Evolutionary conservation across 2,113 vertebrate genomes (phyloP).

Genomic region (Syngnathoides biaculeatus): DNA sequence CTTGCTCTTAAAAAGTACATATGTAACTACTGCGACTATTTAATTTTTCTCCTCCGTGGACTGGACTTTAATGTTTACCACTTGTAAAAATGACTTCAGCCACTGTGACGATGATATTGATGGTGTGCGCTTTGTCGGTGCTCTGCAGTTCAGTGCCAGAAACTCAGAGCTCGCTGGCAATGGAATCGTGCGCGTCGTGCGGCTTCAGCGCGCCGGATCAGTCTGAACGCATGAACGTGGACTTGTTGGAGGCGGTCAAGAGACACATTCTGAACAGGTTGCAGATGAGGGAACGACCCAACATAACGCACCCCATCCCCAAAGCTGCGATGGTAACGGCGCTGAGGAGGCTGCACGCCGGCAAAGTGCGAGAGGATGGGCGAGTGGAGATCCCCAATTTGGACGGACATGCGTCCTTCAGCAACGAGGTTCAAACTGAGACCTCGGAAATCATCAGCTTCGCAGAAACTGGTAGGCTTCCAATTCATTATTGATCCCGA

Average conservation of each 20-base stretch:
- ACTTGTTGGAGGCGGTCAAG: constrained; percentile 95
- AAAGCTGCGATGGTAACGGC: constrained; percentile 95
- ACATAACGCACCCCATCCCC: constrained; percentile 95
- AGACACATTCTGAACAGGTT: constrained; percentile 91
- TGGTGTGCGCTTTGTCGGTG: constrained; percentile 57
- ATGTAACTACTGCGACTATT: neutral
- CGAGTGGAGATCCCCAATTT: constrained; percentile 91
- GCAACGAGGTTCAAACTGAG: constrained; percentile 81
- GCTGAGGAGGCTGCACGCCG: constrained; percentile 91
- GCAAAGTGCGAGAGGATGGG: constrained; percentile 90
- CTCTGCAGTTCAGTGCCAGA: constrained; percentile 67
- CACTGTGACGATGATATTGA: constrained; percentile 41
- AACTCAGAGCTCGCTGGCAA: constrained; percentile 66
- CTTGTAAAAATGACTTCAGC: constrained; percentile 54
- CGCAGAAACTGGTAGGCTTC: constrained; percentile 87
- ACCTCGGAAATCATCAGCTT: constrained; percentile 96
- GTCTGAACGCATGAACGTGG: constrained; percentile 80
- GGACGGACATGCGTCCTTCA: constrained; percentile 85
- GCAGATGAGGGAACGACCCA: constrained; percentile 92
- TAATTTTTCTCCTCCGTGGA: neutral
- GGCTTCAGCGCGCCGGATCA: constrained; percentile 82
- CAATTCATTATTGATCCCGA: constrained; percentile 40
- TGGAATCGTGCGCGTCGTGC: constrained; percentile 89
- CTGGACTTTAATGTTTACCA: constrained; percentile 9
- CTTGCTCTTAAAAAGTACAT: too few relatives aligned